Evolutionary conservation across 2,888 invertebrate species (phyloP), one percentile per base, ranked within the genome.

Genomic region (Megaustenia siamemsis): DNA sequence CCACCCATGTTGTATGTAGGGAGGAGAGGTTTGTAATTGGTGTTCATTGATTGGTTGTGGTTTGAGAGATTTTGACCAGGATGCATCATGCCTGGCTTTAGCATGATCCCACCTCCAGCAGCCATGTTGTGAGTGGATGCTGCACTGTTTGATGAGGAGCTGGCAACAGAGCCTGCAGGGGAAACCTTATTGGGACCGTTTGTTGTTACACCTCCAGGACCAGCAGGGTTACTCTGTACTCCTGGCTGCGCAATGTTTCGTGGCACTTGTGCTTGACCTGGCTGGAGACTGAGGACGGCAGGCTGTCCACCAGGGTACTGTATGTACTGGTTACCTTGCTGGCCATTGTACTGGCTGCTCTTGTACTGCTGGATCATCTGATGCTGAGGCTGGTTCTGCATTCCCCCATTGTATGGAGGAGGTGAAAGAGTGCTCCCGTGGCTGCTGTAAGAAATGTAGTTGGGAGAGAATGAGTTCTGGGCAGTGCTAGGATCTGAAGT

Each of bases 131-230:
- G 49, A 79, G 86, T 73, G 73, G 88, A 71, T 84, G 86, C 71
- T 69, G 69, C 79, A 87, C 92, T 93, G 49, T 88, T 89, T 21
- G 92, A 91, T 60, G 93, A 93, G 56, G 92, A 90, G 88, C 93
- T 93, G 68, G 92, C 90, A 28, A 92, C 89, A 28, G 93, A 93
- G 32, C 91, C 92, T 10, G 93, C 92, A 40, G 93, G 93, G 0
- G 93, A 92, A 8, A 91, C 89, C 69, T 83, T 84, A 71, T 35
- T 82, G 32, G 83, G 53, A 68, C 82, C 80, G 35, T 60, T 78
- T 71, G 69, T 84, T 77, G 68, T 71, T 63, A 43, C 63, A 35
- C 32, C 80, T 83, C 69, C 76, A 56, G 28, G 45, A 32, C 21
- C 28, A 63, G 88, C 45, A 86, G 71, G 28, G 85, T 86, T 83